Conservation (phyloP, 2,888 invertebrate genomes). For the Smittia sp. region DNA sequence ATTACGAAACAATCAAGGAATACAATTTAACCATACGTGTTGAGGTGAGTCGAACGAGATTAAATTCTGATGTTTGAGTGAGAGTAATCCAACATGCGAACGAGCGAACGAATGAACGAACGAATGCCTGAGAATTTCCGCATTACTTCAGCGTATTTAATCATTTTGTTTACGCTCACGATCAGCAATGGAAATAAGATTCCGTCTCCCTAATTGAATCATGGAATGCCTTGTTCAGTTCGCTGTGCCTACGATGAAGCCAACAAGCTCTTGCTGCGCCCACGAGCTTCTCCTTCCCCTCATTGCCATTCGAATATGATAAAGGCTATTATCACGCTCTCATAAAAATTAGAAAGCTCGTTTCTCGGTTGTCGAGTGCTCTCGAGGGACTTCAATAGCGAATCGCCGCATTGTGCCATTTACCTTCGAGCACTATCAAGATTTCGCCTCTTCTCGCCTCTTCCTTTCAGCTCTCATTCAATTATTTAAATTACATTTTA, state of each 20-base stretch:
- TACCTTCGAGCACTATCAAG: slow-evolving; percentile 19
- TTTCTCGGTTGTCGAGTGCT: not conserved
- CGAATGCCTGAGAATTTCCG: slow-evolving; percentile 13
- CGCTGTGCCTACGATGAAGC: not conserved
- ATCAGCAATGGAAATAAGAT: slow-evolving; percentile 1
- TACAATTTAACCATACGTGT: slow-evolving; percentile 94
- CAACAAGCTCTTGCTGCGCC: not conserved
- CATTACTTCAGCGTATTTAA: not conserved
- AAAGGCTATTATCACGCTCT: slow-evolving; percentile 16
- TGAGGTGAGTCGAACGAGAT: slow-evolving; percentile 65
- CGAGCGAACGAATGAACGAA: not conserved
- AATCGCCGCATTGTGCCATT: not conserved
- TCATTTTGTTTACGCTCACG: slow-evolving; percentile 7
- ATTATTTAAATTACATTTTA: slow-evolving; percentile 29
- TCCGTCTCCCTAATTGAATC: slow-evolving; percentile 10
- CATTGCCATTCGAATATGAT: not conserved
- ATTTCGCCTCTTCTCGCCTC: not conserved
- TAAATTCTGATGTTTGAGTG: slow-evolving; percentile 3
- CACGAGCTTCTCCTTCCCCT: not conserved
- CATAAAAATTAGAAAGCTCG: slow-evolving; percentile 27
- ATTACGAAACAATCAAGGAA: slow-evolving; percentile 92
- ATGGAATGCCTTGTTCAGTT: not conserved
- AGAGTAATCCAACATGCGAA: not conserved
- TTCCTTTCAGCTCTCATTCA: slow-evolving; percentile 6
- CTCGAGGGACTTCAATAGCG: not conserved